Evolutionary conservation across 1,140 invertebrate genomes (phyloP).

Genomic region (Marisa cornuarietis): DNA sequence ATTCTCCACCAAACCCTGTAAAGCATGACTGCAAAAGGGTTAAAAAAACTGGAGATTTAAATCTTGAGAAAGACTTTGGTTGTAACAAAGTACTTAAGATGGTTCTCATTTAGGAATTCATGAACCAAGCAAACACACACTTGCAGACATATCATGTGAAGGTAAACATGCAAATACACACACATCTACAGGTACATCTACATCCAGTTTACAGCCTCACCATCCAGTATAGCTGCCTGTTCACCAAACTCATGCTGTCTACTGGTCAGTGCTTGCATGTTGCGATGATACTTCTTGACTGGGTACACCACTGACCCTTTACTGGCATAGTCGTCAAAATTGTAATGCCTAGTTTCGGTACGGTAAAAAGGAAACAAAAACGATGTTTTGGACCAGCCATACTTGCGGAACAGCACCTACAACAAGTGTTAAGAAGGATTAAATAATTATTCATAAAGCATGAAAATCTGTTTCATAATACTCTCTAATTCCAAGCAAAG

Average conservation of each 20-base stretch:
- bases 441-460: neutral
- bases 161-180: too few species aligned
- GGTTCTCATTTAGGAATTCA: too few species aligned
- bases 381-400: conserved; percentile 58
- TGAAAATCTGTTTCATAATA: too few species aligned
- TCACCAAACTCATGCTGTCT: neutral
- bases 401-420: conserved; percentile 61
- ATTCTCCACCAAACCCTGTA: too few species aligned
- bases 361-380: conserved; percentile 59
- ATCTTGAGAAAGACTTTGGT: too few species aligned
- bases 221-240: conserved; percentile 43
- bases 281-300: conserved; percentile 58
- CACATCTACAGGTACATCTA: too few species aligned
- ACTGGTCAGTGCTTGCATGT: conserved; percentile 38
- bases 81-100: too few species aligned
- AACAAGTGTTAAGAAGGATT: conserved; percentile 11
- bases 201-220: conserved; percentile 19
- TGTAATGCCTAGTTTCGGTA: conserved; percentile 44
- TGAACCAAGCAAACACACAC: neutral
- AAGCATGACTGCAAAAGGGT: neutral
- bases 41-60: too few species aligned
- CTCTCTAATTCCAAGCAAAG: too few species aligned
- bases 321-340: conserved; percentile 63
- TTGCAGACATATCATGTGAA: neutral
- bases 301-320: conserved; percentile 60